Evolutionary conservation across 2,888 invertebrate species (phyloP).

Genomic region (Mythimna vitellina): DNA sequence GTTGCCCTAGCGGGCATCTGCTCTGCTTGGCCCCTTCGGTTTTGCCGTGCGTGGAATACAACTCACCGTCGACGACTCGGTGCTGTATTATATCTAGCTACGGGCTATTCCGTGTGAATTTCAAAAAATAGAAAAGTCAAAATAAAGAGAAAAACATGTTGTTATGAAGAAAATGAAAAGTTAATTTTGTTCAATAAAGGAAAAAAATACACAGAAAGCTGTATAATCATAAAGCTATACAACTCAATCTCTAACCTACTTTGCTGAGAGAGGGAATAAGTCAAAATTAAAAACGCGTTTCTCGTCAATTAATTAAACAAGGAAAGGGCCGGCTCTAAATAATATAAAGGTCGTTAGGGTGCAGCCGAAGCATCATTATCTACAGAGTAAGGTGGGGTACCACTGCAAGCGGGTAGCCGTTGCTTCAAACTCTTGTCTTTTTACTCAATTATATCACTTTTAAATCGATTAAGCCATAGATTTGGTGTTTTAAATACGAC

Average conservation of each 20-base stretch:
- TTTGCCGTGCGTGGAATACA: too few relatives aligned
- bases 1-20: too few relatives aligned
- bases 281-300: slow-evolving; percentile 82
- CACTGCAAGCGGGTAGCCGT: slow-evolving; percentile 60
- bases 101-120: too few relatives aligned
- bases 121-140: too few relatives aligned
- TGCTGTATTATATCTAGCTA: too few relatives aligned
- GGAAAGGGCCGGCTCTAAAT: slow-evolving; percentile 86
- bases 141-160: too few relatives aligned
- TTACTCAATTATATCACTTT: too few relatives aligned
- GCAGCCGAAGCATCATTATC: slow-evolving; percentile 87
- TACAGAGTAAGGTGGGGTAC: slow-evolving; percentile 70
- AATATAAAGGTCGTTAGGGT: slow-evolving; percentile 88
- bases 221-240: slow-evolving; percentile 36
- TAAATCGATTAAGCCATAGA: too few relatives aligned
- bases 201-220: not conserved
- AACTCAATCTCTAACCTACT: slow-evolving; percentile 57
- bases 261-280: slow-evolving; percentile 67
- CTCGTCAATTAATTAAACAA: slow-evolving; percentile 87
- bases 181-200: not conserved
- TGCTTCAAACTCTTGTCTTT: too few relatives aligned
- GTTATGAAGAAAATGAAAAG: not conserved
- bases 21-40: too few relatives aligned
- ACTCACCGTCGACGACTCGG: too few relatives aligned
- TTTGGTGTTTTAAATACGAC: too few relatives aligned